Percentiles rank a stretch among this genome's conserved stretches.
Conservation (phyloP, 2,797 vertebrate genomes). For the Huso huso region DNA sequence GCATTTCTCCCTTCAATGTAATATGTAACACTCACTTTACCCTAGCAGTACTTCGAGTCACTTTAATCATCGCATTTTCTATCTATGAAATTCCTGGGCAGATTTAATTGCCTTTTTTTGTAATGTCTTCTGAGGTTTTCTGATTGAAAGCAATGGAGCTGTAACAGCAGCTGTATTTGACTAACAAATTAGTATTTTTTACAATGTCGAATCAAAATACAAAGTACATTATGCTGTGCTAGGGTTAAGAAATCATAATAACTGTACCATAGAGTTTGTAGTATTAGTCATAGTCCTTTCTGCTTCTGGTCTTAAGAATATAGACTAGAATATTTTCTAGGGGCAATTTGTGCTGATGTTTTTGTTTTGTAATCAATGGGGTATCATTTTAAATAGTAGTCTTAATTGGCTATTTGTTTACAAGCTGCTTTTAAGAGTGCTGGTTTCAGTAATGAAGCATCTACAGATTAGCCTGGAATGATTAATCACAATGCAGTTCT, state of each 20-base stretch:
- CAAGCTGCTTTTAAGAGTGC: not conserved
- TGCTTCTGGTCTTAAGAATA: not conserved
- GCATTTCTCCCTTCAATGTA: too few species aligned
- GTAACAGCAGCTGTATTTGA: not conserved
- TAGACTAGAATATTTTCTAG: not conserved
- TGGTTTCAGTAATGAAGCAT: constrained; percentile 3
- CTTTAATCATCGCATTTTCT: too few species aligned
- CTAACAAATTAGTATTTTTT: not conserved
- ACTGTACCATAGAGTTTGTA: not conserved
- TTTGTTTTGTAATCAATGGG: not conserved
- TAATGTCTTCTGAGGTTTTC: not conserved
- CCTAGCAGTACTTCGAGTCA: too few species aligned
- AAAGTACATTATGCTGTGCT: not conserved
- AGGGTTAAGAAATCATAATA: not conserved
- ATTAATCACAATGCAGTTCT: constrained; percentile 3
- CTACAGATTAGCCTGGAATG: not conserved
- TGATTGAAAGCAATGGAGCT: not conserved
- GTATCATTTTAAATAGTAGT: not conserved
- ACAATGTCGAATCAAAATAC: not conserved
- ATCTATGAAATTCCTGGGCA: too few species aligned
- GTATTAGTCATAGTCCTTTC: not conserved
- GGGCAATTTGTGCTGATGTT: constrained; percentile 4
- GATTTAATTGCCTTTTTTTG: not conserved
- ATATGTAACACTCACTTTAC: too few species aligned
- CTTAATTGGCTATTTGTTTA: constrained; percentile 5